Percentiles rank a stretch among this genome's conserved stretches.
Evolutionary conservation across 2,888 invertebrate species (phyloP).

Genomic region (Brachylomia viminalis): DNA sequence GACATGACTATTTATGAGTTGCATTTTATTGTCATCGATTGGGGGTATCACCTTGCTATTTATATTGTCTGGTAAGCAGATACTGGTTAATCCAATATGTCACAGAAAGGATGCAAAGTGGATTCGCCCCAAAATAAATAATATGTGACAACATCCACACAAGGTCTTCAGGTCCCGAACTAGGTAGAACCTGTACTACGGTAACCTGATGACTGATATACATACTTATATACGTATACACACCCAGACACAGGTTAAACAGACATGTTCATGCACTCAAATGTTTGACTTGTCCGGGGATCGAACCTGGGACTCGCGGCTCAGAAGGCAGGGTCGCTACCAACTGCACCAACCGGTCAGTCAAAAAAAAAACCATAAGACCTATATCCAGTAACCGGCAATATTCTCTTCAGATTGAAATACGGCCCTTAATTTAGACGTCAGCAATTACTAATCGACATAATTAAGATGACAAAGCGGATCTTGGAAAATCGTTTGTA

Average conservation of each 20-base stretch:
- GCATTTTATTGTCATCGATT: conserved; percentile 57
- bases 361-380: too few relatives aligned
- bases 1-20: conserved; percentile 68
- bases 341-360: too few relatives aligned
- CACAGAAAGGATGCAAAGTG: neutral
- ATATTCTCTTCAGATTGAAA: neutral
- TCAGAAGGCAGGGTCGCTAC: too few relatives aligned
- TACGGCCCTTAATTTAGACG: neutral
- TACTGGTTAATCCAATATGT: neutral
- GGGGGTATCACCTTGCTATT: conserved; percentile 43
- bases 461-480: neutral
- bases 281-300: too few relatives aligned
- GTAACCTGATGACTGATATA: too few relatives aligned
- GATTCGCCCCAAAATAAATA: neutral
- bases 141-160: too few relatives aligned
- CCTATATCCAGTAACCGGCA: neutral
- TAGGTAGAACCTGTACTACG: too few relatives aligned
- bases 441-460: neutral
- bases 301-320: too few relatives aligned
- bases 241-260: too few relatives aligned
- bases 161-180: too few relatives aligned
- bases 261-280: too few relatives aligned
- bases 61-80: conserved; percentile 17
- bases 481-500: neutral
- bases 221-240: too few relatives aligned